Base-by-base conservation (phyloP, 2,888 invertebrate species). In the Lasioglossum oenotherae region DNA sequence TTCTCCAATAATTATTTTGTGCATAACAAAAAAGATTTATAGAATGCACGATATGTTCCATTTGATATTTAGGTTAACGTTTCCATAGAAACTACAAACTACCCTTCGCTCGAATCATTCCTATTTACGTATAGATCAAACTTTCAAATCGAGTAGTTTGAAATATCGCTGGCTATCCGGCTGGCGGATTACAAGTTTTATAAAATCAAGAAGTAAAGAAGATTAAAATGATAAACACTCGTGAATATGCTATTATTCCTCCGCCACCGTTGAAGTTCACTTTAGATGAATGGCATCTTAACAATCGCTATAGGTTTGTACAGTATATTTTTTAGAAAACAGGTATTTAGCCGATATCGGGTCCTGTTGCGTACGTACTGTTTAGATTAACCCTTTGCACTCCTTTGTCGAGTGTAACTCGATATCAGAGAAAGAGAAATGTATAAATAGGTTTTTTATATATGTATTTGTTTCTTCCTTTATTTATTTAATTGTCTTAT, bases 241-340 rank as follows among this genome's bases (percentile, higher is more conserved):
- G 44, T 57, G 80, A 84, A 49, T 86, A 95, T 87, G 94, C 95
- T 1, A 93, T 95, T 2, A 92, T 95, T 82, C 95, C 96, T 64
- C 95, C 94, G 71, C 94, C 95, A 2, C 95, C 96, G 5, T 93
- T 95, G 44, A 95, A 96, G 85, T 98, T 97, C 93, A 97, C 97
- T 0, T 93, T 97, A 76, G 95, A 96, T 82, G 98, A 98, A 95
- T 98, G 98, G 98, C 96, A 96, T 91, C 95, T 97, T 82, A 97
- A 97, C 94, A 97, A 97, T 94, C 96, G 96, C 74, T 96, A 96
- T 82, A 92, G 93, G 94, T 94, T 91, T 35, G 67, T 41, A 83
- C 60, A 82, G 74, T 78, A 49, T 78, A 23, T 69, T 69, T 69
- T 57, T 57, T 57, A 57, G 3, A 57, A 57, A 57, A 57, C 57